A percentile compares a stretch with the other conserved stretches of the same genome.
phyloP scores from a whole-genome alignment of 2,888 invertebrate genomes.

The Athalia rosae region DNA sequence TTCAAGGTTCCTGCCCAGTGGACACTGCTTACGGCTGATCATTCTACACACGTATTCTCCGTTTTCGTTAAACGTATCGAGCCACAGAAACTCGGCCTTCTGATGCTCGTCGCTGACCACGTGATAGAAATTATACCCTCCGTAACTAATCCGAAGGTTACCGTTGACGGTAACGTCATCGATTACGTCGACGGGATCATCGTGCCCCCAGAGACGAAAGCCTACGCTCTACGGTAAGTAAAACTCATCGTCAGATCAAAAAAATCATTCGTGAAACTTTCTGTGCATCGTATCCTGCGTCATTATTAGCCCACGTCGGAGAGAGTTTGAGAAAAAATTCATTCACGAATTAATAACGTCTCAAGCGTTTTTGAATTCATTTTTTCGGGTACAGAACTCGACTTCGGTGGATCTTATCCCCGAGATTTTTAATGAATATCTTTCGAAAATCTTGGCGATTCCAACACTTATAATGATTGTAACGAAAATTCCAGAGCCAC shows the following conservation, averaged over 20 bases:
- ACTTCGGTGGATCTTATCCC: not conserved
- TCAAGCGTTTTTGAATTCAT: too few species aligned
- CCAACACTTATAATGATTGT: slow-evolving; percentile 18
- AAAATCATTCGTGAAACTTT: not conserved
- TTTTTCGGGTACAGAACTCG: too few species aligned
- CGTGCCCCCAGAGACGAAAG: slow-evolving; percentile 44
- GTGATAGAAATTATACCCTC: slow-evolving; percentile 56
- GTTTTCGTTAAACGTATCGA: slow-evolving; percentile 66
- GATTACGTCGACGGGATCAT: slow-evolving; percentile 52
- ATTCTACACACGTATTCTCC: slow-evolving; percentile 59
- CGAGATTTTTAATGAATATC: not conserved
- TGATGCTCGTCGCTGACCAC: slow-evolving; percentile 51
- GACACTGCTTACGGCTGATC: slow-evolving; percentile 67
- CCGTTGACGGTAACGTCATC: slow-evolving; percentile 53
- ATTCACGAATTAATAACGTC: too few species aligned
- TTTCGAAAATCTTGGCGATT: not conserved
- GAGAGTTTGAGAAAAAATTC: too few species aligned
- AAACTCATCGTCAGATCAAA: not conserved
- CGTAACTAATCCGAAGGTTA: slow-evolving; percentile 47
- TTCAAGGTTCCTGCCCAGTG: slow-evolving; percentile 62
- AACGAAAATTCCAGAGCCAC: slow-evolving; percentile 52
- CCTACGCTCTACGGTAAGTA: slow-evolving; percentile 6
- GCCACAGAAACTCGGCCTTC: slow-evolving; percentile 54
- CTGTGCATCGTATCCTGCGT: not conserved
- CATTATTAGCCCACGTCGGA: too few species aligned